A percentile compares a stretch with the other conserved stretches of the same genome.
Conservation (phyloP, 2,113 vertebrate species). For the Rhinopomastus cyanomelas region DNA sequence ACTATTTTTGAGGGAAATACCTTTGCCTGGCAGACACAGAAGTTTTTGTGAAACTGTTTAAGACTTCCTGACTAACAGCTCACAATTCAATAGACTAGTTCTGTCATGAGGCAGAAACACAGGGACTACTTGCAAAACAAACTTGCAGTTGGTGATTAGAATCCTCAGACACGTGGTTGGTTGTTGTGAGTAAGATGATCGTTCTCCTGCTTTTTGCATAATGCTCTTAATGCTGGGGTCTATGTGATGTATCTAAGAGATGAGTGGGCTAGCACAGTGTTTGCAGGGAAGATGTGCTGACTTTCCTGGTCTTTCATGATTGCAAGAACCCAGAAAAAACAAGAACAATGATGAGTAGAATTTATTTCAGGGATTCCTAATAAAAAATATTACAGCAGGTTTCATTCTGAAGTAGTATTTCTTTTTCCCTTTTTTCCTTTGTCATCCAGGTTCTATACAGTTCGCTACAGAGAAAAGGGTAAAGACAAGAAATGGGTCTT, state of each 20-base stretch:
- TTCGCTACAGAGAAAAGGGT: constrained; percentile 92
- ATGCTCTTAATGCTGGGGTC: background rate
- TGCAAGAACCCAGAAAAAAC: background rate
- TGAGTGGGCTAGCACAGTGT: background rate
- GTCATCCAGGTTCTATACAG: constrained; percentile 86
- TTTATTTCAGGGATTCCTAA: background rate
- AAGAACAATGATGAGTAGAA: background rate
- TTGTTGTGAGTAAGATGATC: background rate
- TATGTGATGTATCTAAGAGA: background rate
- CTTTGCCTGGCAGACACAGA: background rate
- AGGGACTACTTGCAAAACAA: background rate
- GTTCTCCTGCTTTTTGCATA: background rate
- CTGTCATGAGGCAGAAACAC: background rate
- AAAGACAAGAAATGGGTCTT: constrained; percentile 92
- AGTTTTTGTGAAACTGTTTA: background rate
- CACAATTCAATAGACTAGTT: background rate
- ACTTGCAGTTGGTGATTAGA: background rate
- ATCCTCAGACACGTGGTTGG: background rate
- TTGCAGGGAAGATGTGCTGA: background rate
- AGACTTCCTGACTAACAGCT: background rate
- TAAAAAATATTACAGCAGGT: background rate
- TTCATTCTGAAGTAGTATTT: background rate
- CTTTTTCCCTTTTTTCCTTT: background rate
- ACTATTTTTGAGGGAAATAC: background rate
- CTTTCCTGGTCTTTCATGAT: background rate